Conservation (phyloP, 2,888 invertebrate species). For the Neocrepidodera transversa region DNA sequence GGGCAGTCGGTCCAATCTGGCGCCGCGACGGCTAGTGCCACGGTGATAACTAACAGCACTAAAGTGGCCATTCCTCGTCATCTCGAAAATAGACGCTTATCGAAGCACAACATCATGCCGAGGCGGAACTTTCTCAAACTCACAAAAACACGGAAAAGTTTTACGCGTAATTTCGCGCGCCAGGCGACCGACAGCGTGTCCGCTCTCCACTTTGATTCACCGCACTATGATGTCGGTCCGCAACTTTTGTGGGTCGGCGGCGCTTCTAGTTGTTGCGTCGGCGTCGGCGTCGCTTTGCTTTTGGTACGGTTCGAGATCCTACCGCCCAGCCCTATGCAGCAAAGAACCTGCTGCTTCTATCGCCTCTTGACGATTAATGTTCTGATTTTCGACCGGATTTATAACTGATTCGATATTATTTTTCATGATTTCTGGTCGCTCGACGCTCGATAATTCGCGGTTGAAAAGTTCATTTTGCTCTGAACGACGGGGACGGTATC, state of each 20-base stretch:
- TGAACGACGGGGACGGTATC: constrained; percentile 14
- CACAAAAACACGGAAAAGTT: constrained; percentile 11
- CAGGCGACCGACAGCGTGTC: constrained; percentile 38
- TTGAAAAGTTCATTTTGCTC: constrained; percentile 21
- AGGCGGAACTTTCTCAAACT: neutral
- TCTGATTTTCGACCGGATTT: constrained; percentile 43
- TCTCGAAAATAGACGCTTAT: constrained; percentile 46
- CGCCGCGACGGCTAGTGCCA: constrained; percentile 63
- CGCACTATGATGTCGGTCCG: constrained; percentile 60
- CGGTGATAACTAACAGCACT: constrained; percentile 55
- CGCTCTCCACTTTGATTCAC: constrained; percentile 55
- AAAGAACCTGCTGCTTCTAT: constrained; percentile 52
- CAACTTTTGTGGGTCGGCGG: constrained; percentile 59
- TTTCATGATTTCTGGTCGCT: constrained; percentile 33
- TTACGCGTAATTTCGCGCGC: neutral
- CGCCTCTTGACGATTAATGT: constrained; percentile 45
- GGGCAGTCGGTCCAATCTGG: constrained; percentile 91
- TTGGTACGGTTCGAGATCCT: constrained; percentile 49
- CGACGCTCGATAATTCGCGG: constrained; percentile 32
- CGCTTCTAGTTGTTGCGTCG: constrained; percentile 60
- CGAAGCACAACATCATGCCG: constrained; percentile 19
- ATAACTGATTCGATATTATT: constrained; percentile 36
- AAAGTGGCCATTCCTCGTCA: constrained; percentile 57
- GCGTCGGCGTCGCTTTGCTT: constrained; percentile 56
- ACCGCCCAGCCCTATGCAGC: constrained; percentile 55